Evolutionary conservation across 2,888 invertebrate species (phyloP), one percentile per base, ranked within the genome.

Genomic region (Nomada goodeniana): DNA sequence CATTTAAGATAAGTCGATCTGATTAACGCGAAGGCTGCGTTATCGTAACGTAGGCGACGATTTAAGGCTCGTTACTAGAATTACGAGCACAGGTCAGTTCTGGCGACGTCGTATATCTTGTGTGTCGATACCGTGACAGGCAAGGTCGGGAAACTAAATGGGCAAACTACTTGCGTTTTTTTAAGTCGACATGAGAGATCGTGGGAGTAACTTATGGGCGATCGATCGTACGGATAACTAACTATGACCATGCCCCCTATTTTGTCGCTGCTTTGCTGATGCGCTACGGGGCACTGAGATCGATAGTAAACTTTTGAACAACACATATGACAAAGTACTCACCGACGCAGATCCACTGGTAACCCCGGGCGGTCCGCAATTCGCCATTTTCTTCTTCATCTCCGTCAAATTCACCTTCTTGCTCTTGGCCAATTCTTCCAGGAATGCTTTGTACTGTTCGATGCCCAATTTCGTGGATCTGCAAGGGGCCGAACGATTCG

Each of bases 401-500:
- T 97, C 97, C 0, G 96, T 95, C 0, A 97, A 89, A 81, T 98
- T 97, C 2, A 97, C 94, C 91, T 98, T 98, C 94, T 97, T 98
- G 89, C 96, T 96, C 91, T 97, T 98, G 18, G 98, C 97, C 88
- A 98, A 94, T 87, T 98, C 98, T 0, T 98, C 98, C 68, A 98
- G 94, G 93, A 97, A 98, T 91, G 97, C 96, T 91, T 96, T 96
- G 92, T 98, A 98, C 89, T 98, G 98, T 4, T 96, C 96, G 76
- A 96, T 94, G 2, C 95, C 95, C 26, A 98, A 95, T 93, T 98
- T 98, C 93, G 96, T 94, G 3, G 94, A 94, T 91, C 94, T 95
- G 86, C 57, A 69, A 71, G 80, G 55, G 7, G 7, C 26, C 76
- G 36, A 44, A 69, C 26, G 18, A 63, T n/a, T 44, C 7, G 1